Conservation (phyloP, 2,888 invertebrate genomes). For the Blastobasis adustella region DNA sequence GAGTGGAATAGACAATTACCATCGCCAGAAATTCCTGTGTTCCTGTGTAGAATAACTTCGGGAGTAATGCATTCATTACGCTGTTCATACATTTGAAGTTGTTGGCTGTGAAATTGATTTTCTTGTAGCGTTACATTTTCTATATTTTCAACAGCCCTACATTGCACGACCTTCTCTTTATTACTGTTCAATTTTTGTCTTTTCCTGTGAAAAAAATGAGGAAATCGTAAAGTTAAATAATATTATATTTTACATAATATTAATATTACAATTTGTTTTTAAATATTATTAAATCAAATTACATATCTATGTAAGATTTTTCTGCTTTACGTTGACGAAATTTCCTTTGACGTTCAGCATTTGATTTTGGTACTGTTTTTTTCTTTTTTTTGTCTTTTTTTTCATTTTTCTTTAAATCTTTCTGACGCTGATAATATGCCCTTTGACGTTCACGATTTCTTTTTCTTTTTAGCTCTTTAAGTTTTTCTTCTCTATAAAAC, state of each 20-base stretch:
- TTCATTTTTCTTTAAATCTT: slow-evolving; percentile 22
- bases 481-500: slow-evolving; percentile 21
- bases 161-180: slow-evolving; percentile 22
- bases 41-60: slow-evolving; percentile 27
- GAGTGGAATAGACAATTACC: slow-evolving; percentile 19
- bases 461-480: slow-evolving; percentile 20
- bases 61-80: slow-evolving; percentile 24
- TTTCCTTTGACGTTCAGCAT: slow-evolving; percentile 28
- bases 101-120: slow-evolving; percentile 21
- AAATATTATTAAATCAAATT: slow-evolving; percentile 27
- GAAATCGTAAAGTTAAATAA: slow-evolving; percentile 25
- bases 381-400: slow-evolving; percentile 13
- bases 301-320: slow-evolving; percentile 25
- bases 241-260: too few species aligned
- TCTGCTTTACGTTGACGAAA: slow-evolving; percentile 27
- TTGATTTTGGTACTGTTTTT: slow-evolving; percentile 23
- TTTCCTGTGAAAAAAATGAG: slow-evolving; percentile 24
- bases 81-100: slow-evolving; percentile 20
- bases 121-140: slow-evolving; percentile 17
- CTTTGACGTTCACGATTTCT: slow-evolving; percentile 23
- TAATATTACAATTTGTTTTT: slow-evolving; percentile 24
- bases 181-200: slow-evolving; percentile 23
- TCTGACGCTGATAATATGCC: slow-evolving; percentile 21
- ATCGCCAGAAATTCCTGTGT: slow-evolving; percentile 17
- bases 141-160: slow-evolving; percentile 20